Conservation (phyloP, 1,140 invertebrate genomes). For the Stratiolaelaps scimitus region DNA sequence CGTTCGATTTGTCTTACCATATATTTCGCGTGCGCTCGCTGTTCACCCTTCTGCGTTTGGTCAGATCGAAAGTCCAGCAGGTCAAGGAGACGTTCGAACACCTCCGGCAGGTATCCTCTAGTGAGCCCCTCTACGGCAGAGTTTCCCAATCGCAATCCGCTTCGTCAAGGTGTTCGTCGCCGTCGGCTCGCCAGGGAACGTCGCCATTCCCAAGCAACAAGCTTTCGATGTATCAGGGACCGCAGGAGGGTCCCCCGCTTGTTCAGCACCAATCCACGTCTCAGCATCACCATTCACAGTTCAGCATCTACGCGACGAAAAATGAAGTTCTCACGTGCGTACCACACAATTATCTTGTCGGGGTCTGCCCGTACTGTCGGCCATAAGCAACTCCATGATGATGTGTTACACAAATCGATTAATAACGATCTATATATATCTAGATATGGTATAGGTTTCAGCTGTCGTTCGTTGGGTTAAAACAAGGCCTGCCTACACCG, state of each 20-base stretch:
- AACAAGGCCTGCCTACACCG: no score
- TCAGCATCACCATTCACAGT: conserved; percentile 10
- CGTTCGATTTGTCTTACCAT: no score
- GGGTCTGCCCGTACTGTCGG: no score
- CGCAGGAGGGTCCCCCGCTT: not conserved
- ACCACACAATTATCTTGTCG: no score
- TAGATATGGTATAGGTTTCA: no score
- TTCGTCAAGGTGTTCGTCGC: conserved; percentile 17
- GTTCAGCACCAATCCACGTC: conserved; percentile 1
- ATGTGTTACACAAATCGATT: no score
- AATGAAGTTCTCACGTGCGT: conserved; percentile 26
- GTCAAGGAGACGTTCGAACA: conserved; percentile 27
- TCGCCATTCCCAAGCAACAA: conserved; percentile 10
- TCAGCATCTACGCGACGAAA: conserved; percentile 25
- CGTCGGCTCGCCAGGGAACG: not conserved
- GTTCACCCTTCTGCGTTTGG: no score
- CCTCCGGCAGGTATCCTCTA: not conserved
- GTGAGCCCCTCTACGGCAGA: conserved; percentile 20
- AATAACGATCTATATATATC: no score
- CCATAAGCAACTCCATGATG: no score
- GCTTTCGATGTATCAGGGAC: conserved; percentile 26
- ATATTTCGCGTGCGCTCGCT: no score
- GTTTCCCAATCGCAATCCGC: conserved; percentile 22
- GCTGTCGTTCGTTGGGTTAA: no score
- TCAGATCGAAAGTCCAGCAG: conserved; percentile 26